Percentiles rank a stretch among this genome's conserved stretches.
phyloP scores from a whole-genome alignment of 2,888 invertebrate genomes.

The Ochlodes sylvanus region DNA sequence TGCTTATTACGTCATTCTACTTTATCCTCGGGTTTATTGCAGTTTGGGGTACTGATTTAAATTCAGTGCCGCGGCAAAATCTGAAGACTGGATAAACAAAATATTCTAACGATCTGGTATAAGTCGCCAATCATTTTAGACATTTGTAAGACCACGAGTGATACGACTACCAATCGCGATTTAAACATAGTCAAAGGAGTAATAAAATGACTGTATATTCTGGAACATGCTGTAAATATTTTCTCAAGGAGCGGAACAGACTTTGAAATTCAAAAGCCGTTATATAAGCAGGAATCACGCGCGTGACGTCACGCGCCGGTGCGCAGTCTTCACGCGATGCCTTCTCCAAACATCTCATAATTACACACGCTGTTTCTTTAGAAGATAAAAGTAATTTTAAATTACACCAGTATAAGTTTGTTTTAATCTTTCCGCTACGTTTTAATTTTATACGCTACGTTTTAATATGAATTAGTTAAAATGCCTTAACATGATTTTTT shows the following conservation, averaged over 20 bases:
- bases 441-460: too few relatives aligned
- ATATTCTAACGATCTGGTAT: too few relatives aligned
- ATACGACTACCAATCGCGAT: too few relatives aligned
- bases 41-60: not conserved
- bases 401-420: too few relatives aligned
- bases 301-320: constrained; percentile 59
- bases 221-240: not conserved
- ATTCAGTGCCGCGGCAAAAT: not conserved
- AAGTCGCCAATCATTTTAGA: too few relatives aligned
- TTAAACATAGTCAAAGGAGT: too few relatives aligned
- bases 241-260: constrained; percentile 27
- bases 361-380: constrained; percentile 20
- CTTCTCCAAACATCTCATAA: constrained; percentile 1
- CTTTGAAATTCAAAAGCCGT: constrained; percentile 47
- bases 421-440: too few relatives aligned
- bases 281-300: constrained; percentile 54
- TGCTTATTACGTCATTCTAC: not conserved
- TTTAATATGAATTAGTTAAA: too few relatives aligned
- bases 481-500: too few relatives aligned
- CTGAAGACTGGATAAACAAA: too few relatives aligned
- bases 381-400: constrained; percentile 16
- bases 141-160: too few relatives aligned
- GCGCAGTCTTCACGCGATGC: constrained; percentile 40
- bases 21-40: not conserved
- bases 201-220: too few relatives aligned